Evolutionary conservation across 2,888 invertebrate genomes (phyloP), one percentile per base, ranked within the genome.

Genomic region (Drosophila mettleri): DNA sequence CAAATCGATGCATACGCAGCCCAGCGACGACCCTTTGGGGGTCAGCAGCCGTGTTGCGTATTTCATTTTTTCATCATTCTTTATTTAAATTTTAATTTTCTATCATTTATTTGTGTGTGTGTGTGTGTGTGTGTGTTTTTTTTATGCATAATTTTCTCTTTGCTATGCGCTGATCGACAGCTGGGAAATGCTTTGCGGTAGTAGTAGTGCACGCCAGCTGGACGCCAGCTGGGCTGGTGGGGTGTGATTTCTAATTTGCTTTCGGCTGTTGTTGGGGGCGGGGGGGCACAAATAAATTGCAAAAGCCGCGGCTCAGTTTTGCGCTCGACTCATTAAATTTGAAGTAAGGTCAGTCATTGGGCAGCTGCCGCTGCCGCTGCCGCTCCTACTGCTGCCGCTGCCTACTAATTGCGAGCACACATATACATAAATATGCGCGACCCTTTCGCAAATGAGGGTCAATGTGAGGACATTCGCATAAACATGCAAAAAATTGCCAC

Each of bases 381-480:
- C 12, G 18, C 48, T 43, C 55, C 38, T 36, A 18, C 39, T 43
- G 59, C 38, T 36, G 20, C 39, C 61, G 29, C 49, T 22, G 49
- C 49, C 43, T 58, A 66, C 86, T 84, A 82, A 82, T 82, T 82
- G 87, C 81, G 49, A 61, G 63, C 45, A 58, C 38, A 48, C 36
- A 54, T 10, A 55, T 49, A 68, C 68, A 80, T 81, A 73, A 84
- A 72, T 75, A 54, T 60, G 49, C 52, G 55, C 46, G 63, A 49
- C 68, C 71, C 63, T 46, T 45, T 49, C 54, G 48, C 52, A 38
- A 58, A 64, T 71, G 69, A 72, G 86, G 86, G 86, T 74, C 86
- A 86, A 69, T 77, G 84, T 68, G 81, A 80, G 69, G 71, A 84
- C 72, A 84, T 74, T 75, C 72, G 52, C 52, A 38, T 53, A 53